Percentiles rank a stretch among this genome's conserved stretches.
Conservation (phyloP, 2,797 vertebrate genomes). For the Luscinia megarhynchos region DNA sequence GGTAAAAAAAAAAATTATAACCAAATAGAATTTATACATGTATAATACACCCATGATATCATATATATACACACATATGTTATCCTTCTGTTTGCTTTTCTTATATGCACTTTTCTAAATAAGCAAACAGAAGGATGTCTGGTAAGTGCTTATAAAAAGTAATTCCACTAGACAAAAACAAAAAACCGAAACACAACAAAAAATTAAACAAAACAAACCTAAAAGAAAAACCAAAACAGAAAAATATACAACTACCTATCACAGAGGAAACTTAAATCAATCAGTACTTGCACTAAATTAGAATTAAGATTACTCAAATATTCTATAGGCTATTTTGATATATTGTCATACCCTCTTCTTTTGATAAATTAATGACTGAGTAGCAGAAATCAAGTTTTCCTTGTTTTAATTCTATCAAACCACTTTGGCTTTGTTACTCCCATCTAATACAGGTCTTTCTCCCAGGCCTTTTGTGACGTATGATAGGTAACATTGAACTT, state of each 20-base stretch:
- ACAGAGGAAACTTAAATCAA: neutral
- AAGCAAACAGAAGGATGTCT: neutral
- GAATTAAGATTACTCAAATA: neutral
- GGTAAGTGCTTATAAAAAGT: neutral
- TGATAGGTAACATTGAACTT: neutral
- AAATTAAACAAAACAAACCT: neutral
- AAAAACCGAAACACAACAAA: neutral
- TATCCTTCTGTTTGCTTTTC: neutral
- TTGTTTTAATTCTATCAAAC: neutral
- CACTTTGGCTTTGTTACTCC: neutral
- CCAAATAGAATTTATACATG: neutral
- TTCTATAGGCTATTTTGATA: neutral
- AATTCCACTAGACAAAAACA: neutral
- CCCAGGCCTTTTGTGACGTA: neutral
- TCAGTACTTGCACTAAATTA: neutral
- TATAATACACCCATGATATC: neutral
- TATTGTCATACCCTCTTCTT: neutral
- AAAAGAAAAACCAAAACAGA: fast-evolving
- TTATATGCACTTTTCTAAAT: neutral
- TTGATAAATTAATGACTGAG: neutral
- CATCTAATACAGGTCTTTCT: neutral
- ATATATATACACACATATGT: neutral
- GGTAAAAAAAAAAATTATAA: neutral
- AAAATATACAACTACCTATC: neutral
- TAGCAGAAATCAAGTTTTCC: neutral